A percentile compares a stretch with the other conserved stretches of the same genome.
Conservation (phyloP, 2,113 vertebrate species). For the Budorcas taxicolor region DNA sequence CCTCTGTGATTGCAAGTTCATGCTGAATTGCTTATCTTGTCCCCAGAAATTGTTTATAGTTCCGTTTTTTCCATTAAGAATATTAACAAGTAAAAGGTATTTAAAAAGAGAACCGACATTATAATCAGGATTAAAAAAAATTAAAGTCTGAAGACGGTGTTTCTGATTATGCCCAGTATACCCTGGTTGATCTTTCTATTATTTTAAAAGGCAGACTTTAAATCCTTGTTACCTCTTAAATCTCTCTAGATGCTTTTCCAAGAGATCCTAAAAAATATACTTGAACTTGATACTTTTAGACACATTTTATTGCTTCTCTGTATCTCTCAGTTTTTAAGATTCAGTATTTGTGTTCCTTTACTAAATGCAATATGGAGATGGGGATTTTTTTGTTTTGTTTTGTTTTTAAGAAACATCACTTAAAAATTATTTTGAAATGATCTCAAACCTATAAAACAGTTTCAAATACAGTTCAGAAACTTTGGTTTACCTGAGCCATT, state of each 20-base stretch:
- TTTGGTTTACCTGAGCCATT: neutral
- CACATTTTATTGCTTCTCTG: neutral
- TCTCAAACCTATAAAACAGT: neutral
- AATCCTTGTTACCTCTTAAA: neutral
- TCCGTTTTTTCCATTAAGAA: neutral
- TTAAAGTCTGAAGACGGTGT: neutral
- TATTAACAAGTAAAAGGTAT: neutral
- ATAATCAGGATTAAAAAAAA: neutral
- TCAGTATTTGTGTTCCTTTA: neutral
- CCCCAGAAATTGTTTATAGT: neutral
- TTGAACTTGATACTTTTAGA: neutral
- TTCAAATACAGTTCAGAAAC: neutral
- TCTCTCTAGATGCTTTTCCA: neutral
- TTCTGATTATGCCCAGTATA: neutral
- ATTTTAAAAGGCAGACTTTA: neutral
- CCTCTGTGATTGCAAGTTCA: neutral
- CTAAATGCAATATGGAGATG: neutral
- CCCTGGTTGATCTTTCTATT: neutral
- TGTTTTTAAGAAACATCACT: neutral
- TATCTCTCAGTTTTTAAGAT: constrained; percentile 27
- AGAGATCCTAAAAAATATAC: constrained; percentile 8
- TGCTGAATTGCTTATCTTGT: neutral
- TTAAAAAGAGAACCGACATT: neutral
- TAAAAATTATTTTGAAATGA: neutral
- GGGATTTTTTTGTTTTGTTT: neutral